These are phyloP conservation scores for Anguilla pacifica DNA, from an alignment of 2,797 vertebrate genomes.

Conservation along the genomic window DNA sequence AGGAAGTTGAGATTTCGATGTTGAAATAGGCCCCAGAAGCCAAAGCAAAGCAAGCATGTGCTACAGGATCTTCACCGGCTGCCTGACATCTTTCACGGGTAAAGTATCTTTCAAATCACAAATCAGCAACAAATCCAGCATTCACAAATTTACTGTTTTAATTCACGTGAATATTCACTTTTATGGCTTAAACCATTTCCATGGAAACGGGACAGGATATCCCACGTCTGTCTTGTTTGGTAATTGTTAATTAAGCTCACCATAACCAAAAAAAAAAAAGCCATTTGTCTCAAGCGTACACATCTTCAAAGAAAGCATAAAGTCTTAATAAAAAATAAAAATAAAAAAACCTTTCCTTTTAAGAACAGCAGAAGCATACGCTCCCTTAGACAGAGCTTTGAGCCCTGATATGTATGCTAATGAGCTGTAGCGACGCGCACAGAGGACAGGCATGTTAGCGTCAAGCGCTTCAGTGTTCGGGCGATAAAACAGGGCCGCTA, in stretches of 20 bases:
- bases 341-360: background rate
- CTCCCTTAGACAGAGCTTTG: background rate
- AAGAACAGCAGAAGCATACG: constrained; percentile 10
- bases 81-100: background rate
- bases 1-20: background rate
- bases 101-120: background rate
- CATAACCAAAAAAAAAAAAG: background rate
- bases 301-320: constrained; percentile 2
- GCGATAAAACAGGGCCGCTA: background rate
- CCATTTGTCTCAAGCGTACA: background rate
- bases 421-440: background rate
- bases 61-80: background rate
- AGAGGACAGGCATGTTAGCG: background rate
- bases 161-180: background rate
- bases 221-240: background rate
- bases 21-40: background rate
- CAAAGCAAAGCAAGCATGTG: background rate
- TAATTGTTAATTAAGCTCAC: background rate
- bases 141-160: background rate
- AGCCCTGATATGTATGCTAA: constrained; percentile 12
- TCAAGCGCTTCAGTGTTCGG: background rate
- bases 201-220: background rate
- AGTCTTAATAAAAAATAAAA: background rate
- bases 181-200: background rate
- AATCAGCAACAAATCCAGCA: background rate